These are phyloP conservation scores for Tachystola acroxantha DNA, from an alignment of 2,888 invertebrate species.

Conservation along the genomic window DNA sequence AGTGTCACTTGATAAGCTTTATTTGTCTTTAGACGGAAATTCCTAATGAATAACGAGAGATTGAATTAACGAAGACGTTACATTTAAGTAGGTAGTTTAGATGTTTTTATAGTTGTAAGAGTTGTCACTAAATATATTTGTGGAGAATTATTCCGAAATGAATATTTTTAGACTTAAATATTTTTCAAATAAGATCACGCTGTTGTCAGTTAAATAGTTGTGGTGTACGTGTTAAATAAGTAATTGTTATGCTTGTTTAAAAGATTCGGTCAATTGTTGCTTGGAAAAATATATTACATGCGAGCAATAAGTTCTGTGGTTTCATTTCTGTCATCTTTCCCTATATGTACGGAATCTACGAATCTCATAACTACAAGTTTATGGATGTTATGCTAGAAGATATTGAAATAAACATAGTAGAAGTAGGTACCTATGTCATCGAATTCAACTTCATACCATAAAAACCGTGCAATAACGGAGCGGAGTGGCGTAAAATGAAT, in stretches of 20 bases:
- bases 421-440: too few relatives aligned
- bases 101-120: too few relatives aligned
- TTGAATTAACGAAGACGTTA: conserved; percentile 1
- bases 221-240: conserved; percentile 19
- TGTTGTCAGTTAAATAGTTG: conserved; percentile 12
- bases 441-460: too few relatives aligned
- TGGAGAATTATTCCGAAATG: conserved; percentile 12
- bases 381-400: too few relatives aligned
- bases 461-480: too few relatives aligned
- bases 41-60: conserved; percentile 8
- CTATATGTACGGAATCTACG: too few relatives aligned
- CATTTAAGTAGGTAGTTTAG: not conserved
- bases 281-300: conserved; percentile 23
- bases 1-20: conserved; percentile 35
- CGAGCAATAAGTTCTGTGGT: too few relatives aligned
- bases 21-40: conserved; percentile 4
- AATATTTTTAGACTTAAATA: conserved; percentile 10
- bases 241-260: conserved; percentile 29
- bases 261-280: conserved; percentile 35
- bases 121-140: conserved; percentile 6
- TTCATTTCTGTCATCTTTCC: too few relatives aligned
- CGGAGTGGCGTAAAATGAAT: too few relatives aligned
- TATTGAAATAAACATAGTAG: too few relatives aligned
- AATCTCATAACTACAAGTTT: too few relatives aligned
- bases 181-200: conserved; percentile 14